Conservation (phyloP, 2,888 invertebrate genomes). For the Automeris io region DNA sequence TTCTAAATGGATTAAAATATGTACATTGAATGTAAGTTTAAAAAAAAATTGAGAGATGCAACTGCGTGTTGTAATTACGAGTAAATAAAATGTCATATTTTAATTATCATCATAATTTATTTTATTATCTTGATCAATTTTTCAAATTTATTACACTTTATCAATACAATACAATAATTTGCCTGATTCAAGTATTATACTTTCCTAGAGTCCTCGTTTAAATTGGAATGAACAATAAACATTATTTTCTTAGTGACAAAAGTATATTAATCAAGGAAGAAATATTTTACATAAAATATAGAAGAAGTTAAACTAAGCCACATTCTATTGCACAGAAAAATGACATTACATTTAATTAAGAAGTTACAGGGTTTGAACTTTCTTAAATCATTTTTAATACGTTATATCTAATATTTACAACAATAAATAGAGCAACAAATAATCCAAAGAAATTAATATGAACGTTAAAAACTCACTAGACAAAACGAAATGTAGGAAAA, state of each 20-base stretch:
- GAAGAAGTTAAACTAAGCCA: conserved; percentile 51
- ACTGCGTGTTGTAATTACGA: background rate
- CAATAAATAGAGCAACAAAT: conserved; percentile 72
- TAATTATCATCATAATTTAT: conserved; percentile 70
- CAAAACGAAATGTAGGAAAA: conserved; percentile 43
- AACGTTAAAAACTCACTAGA: conserved; percentile 40
- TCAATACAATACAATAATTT: conserved; percentile 75
- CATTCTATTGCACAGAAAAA: conserved; percentile 65
- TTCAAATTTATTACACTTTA: conserved; percentile 73
- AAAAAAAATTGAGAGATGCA: too few species aligned
- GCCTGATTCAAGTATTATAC: conserved; percentile 70
- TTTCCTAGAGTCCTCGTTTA: conserved; percentile 70
- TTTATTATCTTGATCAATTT: conserved; percentile 74
- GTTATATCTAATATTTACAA: conserved; percentile 64
- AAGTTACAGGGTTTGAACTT: conserved; percentile 46
- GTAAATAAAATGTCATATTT: conserved; percentile 41
- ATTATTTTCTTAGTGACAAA: conserved; percentile 69
- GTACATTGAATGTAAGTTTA: too few species aligned
- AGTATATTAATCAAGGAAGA: conserved; percentile 66
- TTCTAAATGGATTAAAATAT: too few species aligned
- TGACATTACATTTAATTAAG: conserved; percentile 23
- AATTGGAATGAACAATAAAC: conserved; percentile 76
- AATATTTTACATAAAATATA: conserved; percentile 53
- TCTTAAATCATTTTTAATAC: conserved; percentile 48
- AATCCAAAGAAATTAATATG: conserved; percentile 42